Percentiles rank a stretch among this genome's conserved stretches.
Evolutionary conservation across 2,888 invertebrate genomes (phyloP).

Genomic region (Peribatodes rhomboidaria): DNA sequence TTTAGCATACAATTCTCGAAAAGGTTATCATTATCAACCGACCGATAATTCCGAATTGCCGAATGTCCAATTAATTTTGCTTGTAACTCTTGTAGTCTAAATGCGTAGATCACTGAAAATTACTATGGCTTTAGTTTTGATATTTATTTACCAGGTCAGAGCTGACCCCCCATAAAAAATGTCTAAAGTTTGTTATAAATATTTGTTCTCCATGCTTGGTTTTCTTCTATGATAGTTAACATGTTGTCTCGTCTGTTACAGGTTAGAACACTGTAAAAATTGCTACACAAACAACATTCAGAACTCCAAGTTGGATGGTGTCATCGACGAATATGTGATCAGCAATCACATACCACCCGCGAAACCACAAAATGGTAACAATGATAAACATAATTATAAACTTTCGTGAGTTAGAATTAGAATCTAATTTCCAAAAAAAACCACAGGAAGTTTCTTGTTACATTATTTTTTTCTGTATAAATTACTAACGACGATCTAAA

Average conservation of each 20-base stretch:
- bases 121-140: too few relatives aligned
- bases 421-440: background rate
- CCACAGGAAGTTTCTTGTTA: background rate
- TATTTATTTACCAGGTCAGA: too few relatives aligned
- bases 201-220: background rate
- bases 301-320: conserved; percentile 77
- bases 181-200: too few relatives aligned
- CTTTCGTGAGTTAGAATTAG: too few relatives aligned
- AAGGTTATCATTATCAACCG: too few relatives aligned
- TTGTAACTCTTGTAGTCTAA: too few relatives aligned
- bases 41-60: too few relatives aligned
- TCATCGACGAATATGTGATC: conserved; percentile 82
- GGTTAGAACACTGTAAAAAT: conserved; percentile 89
- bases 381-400: background rate
- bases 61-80: too few relatives aligned
- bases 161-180: too few relatives aligned
- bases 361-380: conserved; percentile 82
- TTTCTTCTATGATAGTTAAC: too few relatives aligned
- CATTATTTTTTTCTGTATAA: conserved; percentile 12
- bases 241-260: conserved; percentile 59
- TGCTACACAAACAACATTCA: conserved; percentile 94
- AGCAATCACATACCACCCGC: conserved; percentile 80
- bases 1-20: too few relatives aligned
- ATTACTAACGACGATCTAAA: conserved; percentile 20
- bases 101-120: too few relatives aligned